Base-by-base conservation (phyloP, 2,113 vertebrate species). In the Sclerurus mexicanus region DNA sequence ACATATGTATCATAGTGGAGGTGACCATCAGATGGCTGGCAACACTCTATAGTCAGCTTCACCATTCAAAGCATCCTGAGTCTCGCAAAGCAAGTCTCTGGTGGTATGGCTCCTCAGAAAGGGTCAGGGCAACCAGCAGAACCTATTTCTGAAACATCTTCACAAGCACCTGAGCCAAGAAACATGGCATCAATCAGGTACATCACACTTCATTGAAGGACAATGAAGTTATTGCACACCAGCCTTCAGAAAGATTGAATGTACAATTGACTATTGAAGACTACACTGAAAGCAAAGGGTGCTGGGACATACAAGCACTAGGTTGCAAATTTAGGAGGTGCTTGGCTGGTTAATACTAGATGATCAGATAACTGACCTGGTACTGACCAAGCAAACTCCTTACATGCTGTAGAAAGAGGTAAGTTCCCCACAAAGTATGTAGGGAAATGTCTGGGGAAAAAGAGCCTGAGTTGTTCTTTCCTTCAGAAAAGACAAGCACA, bases 1-100 rank as follows among this genome's bases (percentile, higher is more conserved):
- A 25, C 0, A 7, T 28, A 18, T 7, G 19, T 22, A 7, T 44
- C 4, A 27, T 7, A 28, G 25, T 1, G 2, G 12, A 71, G 15
- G 19, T 79, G 50, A 55, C 7, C 8, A 66, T 14, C 3, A 7
- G 5, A 11, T 68, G 20, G 3, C 35, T 71, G 42, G 40, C 90
- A 84, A 71, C 22, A 50, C 3, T 7, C 18, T 55, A 3, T 7
- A 31, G 15, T 4, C 39, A 27, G n/a, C 37, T 8, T 8, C 9
- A 44, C 13, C 4, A 40, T 15, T 46, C 25, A 11, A 59, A 87
- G 10, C 15, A 89, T 21, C 44, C 23, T 44, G 17, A 2, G 21
- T 35, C 27, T 68, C 59, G 39, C 59, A n/a, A 84, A 75, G 3
- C 9, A 56, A 72, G 22, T 33, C 37, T 56, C 3, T 28, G 10